Percentiles rank a stretch among this genome's conserved stretches.
Conservation (phyloP, 2,113 vertebrate genomes). For the Elephantulus edwardii region DNA sequence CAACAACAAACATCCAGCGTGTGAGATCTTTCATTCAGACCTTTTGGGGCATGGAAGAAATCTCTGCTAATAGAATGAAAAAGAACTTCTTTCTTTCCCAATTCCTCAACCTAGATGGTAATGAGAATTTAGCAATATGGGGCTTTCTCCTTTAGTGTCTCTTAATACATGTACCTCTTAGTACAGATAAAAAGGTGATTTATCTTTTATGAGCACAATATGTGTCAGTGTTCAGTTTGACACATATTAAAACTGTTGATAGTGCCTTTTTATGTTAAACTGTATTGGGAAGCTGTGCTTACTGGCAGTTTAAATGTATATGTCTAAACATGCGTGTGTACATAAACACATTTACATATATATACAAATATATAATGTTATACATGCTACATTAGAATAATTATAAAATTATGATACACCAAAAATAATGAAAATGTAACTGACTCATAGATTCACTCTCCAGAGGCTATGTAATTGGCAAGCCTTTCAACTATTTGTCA, state of each 20-base stretch:
- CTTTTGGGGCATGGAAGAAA: neutral
- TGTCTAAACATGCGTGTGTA: neutral
- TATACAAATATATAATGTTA: neutral
- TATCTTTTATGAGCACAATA: neutral
- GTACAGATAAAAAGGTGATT: neutral
- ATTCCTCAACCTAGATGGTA: slow-evolving; percentile 3
- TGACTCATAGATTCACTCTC: neutral
- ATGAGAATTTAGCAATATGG: neutral
- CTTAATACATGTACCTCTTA: neutral
- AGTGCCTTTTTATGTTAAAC: neutral
- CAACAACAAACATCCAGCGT: neutral
- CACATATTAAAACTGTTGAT: neutral
- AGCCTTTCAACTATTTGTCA: neutral
- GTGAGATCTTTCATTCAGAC: neutral
- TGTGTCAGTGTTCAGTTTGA: neutral
- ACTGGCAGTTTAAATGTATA: neutral
- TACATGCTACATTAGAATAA: neutral
- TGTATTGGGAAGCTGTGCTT: neutral
- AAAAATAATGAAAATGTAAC: slow-evolving; percentile 5
- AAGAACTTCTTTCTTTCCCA: neutral
- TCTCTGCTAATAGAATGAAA: neutral
- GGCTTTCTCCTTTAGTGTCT: neutral
- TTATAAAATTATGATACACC: slow-evolving; percentile 5
- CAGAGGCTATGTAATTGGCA: neutral
- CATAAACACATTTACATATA: neutral